Percentiles rank a stretch among this genome's conserved stretches.
These are phyloP conservation scores for Lindbergichthys nudifrons DNA, from an alignment of 2,797 vertebrate genomes.

Conservation along the genomic window DNA sequence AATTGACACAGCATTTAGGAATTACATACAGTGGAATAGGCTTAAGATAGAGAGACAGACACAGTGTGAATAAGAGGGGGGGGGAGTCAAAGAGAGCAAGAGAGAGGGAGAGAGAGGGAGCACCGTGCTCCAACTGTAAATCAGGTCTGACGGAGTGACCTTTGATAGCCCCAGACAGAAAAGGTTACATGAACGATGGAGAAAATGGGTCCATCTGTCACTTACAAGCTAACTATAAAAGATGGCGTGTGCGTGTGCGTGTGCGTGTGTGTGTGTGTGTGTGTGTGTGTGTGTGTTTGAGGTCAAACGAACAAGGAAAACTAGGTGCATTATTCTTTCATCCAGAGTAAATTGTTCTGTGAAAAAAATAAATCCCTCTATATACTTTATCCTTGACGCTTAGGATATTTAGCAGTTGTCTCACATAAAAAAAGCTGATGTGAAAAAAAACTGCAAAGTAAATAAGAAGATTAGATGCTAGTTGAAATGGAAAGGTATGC, in stretches of 20 bases:
- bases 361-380: background rate
- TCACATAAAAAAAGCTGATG: background rate
- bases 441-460: conserved; percentile 13
- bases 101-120: conserved; percentile 17
- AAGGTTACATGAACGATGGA: conserved; percentile 75
- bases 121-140: conserved; percentile 67
- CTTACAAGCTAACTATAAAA: conserved; percentile 69
- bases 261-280: conserved; percentile 16
- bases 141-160: conserved; percentile 80
- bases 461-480: background rate
- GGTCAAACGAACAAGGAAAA: conserved; percentile 47
- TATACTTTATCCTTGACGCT: conserved; percentile 12
- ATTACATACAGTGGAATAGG: conserved; percentile 29
- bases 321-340: conserved; percentile 31
- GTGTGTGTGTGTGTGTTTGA: conserved; percentile 9
- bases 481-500: conserved; percentile 22
- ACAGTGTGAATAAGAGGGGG: conserved; percentile 11
- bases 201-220: conserved; percentile 78
- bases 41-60: conserved; percentile 29
- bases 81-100: conserved; percentile 4
- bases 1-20: conserved; percentile 28
- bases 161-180: conserved; percentile 80
- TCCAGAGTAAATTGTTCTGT: conserved; percentile 19
- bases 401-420: background rate
- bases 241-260: conserved; percentile 17